phyloP scores from a whole-genome alignment of 1,140 invertebrate genomes.

The Chlorops oryzae region DNA sequence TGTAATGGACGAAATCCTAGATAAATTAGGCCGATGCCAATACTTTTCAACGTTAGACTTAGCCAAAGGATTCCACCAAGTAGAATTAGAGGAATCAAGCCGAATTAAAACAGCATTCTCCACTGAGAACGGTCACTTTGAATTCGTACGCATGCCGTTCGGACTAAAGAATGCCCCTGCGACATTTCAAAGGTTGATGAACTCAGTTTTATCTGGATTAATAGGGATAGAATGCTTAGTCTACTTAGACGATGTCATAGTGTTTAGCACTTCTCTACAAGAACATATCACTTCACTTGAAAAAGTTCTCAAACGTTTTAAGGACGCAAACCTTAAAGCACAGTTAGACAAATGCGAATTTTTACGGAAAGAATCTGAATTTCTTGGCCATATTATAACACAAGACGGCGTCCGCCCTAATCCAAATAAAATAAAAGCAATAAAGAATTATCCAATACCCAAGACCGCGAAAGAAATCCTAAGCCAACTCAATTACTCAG shows the following conservation, averaged over 20 bases:
- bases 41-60: constrained; percentile 50
- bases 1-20: constrained; percentile 49
- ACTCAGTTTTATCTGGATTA: constrained; percentile 31
- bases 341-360: constrained; percentile 31
- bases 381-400: constrained; percentile 30
- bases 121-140: constrained; percentile 34
- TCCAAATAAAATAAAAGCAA: constrained; percentile 25
- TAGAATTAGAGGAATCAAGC: constrained; percentile 39
- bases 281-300: constrained; percentile 32
- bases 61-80: constrained; percentile 50
- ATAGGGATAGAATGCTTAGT: constrained; percentile 33
- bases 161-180: constrained; percentile 45
- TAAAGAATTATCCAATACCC: too few species aligned
- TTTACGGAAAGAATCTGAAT: constrained; percentile 28
- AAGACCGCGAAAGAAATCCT: too few species aligned
- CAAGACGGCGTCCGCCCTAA: constrained; percentile 26
- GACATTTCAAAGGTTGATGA: constrained; percentile 48
- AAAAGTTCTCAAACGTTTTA: constrained; percentile 27
- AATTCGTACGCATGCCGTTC: constrained; percentile 46
- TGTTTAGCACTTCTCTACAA: constrained; percentile 34
- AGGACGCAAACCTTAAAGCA: constrained; percentile 30
- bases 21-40: constrained; percentile 44
- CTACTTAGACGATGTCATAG: constrained; percentile 47
- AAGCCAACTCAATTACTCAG: too few species aligned
- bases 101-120: constrained; percentile 50